phyloP scores from a whole-genome alignment of 2,113 vertebrate species.

The Pristiophorus japonicus region DNA sequence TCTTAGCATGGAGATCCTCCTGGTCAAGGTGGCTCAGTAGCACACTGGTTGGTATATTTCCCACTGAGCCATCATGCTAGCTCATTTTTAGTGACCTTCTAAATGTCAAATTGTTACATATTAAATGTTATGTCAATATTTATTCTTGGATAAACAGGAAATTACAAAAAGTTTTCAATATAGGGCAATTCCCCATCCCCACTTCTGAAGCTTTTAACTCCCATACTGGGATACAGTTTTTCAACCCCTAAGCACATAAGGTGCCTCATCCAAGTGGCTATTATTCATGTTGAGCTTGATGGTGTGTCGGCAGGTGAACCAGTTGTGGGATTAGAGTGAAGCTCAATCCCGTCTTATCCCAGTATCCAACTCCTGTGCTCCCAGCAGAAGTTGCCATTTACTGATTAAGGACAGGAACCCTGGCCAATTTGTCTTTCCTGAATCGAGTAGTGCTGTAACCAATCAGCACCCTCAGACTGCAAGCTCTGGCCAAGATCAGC shows the following conservation, averaged over 20 bases:
- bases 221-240: not conserved
- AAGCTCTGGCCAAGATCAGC: not conserved
- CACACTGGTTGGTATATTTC: not conserved
- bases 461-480: not conserved
- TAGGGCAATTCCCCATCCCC: not conserved
- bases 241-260: not conserved
- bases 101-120: not conserved
- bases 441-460: not conserved
- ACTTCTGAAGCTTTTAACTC: not conserved
- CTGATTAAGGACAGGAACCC: not conserved
- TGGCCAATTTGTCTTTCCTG: not conserved
- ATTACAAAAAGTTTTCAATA: not conserved
- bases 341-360: not conserved
- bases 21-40: not conserved
- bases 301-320: not conserved
- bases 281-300: not conserved
- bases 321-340: not conserved
- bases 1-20: not conserved
- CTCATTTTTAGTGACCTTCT: not conserved
- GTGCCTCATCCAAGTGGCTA: not conserved
- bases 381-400: not conserved
- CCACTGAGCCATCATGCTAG: not conserved
- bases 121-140: not conserved
- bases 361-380: not conserved
- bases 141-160: not conserved